Percentiles rank a stretch among this genome's conserved stretches.
phyloP scores from a whole-genome alignment of 2,888 invertebrate species.

The Drosophila sordidula region DNA sequence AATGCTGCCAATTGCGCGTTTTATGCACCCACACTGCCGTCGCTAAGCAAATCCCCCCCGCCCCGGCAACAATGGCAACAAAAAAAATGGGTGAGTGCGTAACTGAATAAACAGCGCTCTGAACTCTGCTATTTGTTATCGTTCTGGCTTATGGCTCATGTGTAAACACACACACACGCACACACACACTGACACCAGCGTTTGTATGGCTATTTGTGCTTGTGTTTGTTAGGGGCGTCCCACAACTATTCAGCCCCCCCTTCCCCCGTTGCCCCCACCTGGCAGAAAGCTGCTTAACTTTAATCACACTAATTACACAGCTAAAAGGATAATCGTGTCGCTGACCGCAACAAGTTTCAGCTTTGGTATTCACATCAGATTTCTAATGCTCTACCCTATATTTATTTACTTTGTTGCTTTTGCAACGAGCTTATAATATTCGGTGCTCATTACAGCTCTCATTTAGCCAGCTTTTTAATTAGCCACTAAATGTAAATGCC shows the following conservation, averaged over 20 bases:
- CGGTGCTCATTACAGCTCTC: neutral
- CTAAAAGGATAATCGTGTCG: conserved; percentile 83
- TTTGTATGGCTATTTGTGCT: conserved; percentile 10
- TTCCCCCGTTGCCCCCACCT: neutral
- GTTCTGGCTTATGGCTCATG: conserved; percentile 36
- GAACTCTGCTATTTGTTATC: conserved; percentile 33
- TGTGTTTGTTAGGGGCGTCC: conserved; percentile 30
- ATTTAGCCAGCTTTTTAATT: neutral
- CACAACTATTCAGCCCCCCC: conserved; percentile 1
- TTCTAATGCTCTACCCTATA: conserved; percentile 26
- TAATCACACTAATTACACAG: conserved; percentile 77
- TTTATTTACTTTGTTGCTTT: conserved; percentile 2
- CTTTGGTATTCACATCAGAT: conserved; percentile 18
- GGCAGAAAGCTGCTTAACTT: conserved; percentile 56
- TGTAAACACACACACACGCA: conserved; percentile 3
- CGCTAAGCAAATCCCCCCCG: conserved; percentile 25
- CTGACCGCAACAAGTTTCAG: conserved; percentile 60
- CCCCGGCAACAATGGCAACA: neutral
- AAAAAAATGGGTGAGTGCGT: conserved; percentile 39
- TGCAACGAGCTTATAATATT: conserved; percentile 4
- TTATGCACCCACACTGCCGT: conserved; percentile 58
- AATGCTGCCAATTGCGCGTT: conserved; percentile 72
- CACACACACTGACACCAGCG: neutral
- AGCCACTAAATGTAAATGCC: neutral
- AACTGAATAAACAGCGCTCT: conserved; percentile 47